These are phyloP conservation scores for Spheniscus mendiculus DNA, from an alignment of 2,113 vertebrate genomes.

Conservation along the genomic window DNA sequence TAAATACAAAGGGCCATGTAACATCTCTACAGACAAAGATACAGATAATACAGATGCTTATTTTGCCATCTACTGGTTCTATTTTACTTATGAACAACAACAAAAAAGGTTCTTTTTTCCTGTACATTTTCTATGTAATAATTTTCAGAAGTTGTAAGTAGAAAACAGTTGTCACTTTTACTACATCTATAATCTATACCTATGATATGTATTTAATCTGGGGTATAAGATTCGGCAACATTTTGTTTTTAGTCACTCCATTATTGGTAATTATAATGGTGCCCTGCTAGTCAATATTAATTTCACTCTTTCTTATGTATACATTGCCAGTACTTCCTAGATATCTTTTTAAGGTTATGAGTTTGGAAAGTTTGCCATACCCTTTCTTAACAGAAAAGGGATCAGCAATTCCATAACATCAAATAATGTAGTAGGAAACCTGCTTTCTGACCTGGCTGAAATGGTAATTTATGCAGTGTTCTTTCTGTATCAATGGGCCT, in stretches of 20 bases:
- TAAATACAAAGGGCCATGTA: not conserved
- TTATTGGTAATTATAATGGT: not conserved
- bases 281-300: not conserved
- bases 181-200: not conserved
- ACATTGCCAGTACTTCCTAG: not conserved
- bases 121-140: not conserved
- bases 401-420: conserved; percentile 13
- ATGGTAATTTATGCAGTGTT: conserved; percentile 33
- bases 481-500: not conserved
- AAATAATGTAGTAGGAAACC: not conserved
- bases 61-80: not conserved
- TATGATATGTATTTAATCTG: not conserved
- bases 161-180: not conserved
- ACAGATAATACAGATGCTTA: not conserved
- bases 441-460: conserved; percentile 24
- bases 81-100: not conserved
- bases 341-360: not conserved
- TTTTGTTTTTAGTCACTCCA: not conserved
- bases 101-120: not conserved
- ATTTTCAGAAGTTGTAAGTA: not conserved
- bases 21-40: not conserved
- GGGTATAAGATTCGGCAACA: not conserved
- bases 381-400: conserved; percentile 2
- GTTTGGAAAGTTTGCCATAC: not conserved
- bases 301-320: not conserved